These are phyloP conservation scores for Premnoplex brunnescens DNA, from an alignment of 2,797 vertebrate genomes.

Conservation along the genomic window DNA sequence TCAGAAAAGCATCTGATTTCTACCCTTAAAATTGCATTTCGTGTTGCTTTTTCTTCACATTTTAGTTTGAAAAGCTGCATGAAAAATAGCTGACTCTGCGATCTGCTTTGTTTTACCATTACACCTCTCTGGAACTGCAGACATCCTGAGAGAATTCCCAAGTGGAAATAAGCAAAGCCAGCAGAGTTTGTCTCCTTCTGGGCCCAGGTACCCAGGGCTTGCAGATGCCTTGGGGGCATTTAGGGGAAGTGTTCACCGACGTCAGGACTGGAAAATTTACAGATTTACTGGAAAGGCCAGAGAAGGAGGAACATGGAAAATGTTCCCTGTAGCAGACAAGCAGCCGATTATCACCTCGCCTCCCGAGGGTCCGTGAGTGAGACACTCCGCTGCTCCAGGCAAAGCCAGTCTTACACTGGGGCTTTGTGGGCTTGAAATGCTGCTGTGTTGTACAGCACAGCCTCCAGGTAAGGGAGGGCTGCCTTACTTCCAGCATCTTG, in stretches of 20 bases:
- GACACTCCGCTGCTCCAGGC: rapidly evolving
- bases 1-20: neutral
- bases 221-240: neutral
- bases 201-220: neutral
- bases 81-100: neutral
- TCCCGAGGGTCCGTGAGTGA: rapidly evolving
- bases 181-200: neutral
- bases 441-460: neutral
- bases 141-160: too few relatives aligned
- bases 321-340: neutral
- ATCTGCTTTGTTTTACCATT: neutral
- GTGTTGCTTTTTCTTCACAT: neutral
- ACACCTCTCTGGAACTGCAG: neutral
- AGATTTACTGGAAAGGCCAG: neutral
- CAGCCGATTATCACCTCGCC: neutral
- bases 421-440: neutral
- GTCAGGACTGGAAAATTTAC: neutral
- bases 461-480: neutral
- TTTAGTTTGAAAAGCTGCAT: neutral
- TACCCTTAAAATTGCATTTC: neutral
- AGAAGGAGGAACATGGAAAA: neutral
- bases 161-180: neutral
- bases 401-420: neutral
- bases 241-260: neutral
- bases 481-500: neutral